A percentile compares a stretch with the other conserved stretches of the same genome.
Conservation (phyloP, 2,888 invertebrate genomes). For the Shargacucullia verbasci region DNA sequence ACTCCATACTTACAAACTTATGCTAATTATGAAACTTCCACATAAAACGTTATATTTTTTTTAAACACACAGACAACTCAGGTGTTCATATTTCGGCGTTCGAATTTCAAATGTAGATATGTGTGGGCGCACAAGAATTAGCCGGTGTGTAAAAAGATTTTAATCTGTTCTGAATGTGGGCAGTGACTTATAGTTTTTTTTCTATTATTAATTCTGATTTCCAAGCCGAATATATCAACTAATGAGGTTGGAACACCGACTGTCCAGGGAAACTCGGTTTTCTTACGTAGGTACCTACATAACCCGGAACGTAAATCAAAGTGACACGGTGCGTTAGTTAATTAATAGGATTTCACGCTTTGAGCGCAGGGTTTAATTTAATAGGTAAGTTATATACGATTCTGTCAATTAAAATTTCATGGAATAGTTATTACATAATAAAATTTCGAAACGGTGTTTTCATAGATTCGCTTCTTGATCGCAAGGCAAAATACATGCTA, state of each 20-base stretch:
- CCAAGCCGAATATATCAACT: slow-evolving; percentile 73
- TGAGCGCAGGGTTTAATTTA: slow-evolving; percentile 63
- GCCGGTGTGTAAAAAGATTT: slow-evolving; percentile 79
- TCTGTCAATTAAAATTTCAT: slow-evolving; percentile 70
- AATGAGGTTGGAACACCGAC: slow-evolving; percentile 68
- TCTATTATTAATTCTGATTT: slow-evolving; percentile 77
- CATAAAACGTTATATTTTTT: slow-evolving; percentile 61
- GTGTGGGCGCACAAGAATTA: slow-evolving; percentile 84
- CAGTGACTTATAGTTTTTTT: slow-evolving; percentile 81
- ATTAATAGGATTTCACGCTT: slow-evolving; percentile 75
- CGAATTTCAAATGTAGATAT: slow-evolving; percentile 77
- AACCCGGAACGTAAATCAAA: slow-evolving; percentile 73
- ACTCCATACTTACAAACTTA: slow-evolving; percentile 70
- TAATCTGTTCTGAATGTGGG: slow-evolving; percentile 82
- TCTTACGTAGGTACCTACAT: slow-evolving; percentile 47
- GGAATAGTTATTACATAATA: slow-evolving; percentile 40
- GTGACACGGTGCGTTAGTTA: slow-evolving; percentile 69
- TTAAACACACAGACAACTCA: slow-evolving; percentile 63
- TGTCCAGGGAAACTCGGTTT: slow-evolving; percentile 63
- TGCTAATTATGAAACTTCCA: slow-evolving; percentile 77
- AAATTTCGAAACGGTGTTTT: slow-evolving; percentile 39
- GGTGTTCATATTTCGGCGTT: slow-evolving; percentile 70
- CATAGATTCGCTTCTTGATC: slow-evolving; percentile 34
- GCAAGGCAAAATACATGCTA: slow-evolving; percentile 36
- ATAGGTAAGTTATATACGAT: slow-evolving; percentile 64